These are phyloP conservation scores for Scaptomyza hsui DNA, from an alignment of 1,140 invertebrate species.

Conservation along the genomic window DNA sequence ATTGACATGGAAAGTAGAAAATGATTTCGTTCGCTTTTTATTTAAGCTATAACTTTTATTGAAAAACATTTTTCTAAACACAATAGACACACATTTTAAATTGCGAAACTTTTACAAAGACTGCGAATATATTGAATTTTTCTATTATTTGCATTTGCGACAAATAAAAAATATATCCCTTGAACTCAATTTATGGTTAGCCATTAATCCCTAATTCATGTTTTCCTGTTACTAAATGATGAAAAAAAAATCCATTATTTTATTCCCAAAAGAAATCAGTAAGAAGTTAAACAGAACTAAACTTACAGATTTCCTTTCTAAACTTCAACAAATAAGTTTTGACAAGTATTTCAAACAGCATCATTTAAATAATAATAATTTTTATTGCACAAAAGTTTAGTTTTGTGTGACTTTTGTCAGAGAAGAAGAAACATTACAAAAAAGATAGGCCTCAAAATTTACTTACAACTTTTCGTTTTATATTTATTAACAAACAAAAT, in stretches of 20 bases:
- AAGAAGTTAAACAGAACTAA: too few species aligned
- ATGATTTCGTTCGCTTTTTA: neutral
- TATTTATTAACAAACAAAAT: slow-evolving; percentile 21
- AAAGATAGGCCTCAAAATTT: slow-evolving; percentile 20
- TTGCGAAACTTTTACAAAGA: too few species aligned
- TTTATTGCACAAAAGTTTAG: neutral
- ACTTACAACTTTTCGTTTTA: slow-evolving; percentile 11
- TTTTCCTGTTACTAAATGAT: too few species aligned
- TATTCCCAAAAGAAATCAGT: too few species aligned
- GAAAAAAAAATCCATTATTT: neutral
- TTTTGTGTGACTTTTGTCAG: slow-evolving; percentile 3
- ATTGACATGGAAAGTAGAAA: neutral
- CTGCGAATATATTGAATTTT: too few species aligned
- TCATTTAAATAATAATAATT: neutral
- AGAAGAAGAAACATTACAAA: neutral
- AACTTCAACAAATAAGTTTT: neutral
- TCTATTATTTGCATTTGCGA: too few species aligned
- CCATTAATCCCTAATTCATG: neutral
- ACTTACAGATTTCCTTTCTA: too few species aligned
- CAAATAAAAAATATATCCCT: too few species aligned
- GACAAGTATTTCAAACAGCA: neutral
- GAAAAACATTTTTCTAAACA: neutral
- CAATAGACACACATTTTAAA: neutral
- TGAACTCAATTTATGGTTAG: neutral
- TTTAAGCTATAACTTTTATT: neutral